Evolutionary conservation across 1,140 invertebrate genomes (phyloP).

Genomic region (Drosophila tsacasi): DNA sequence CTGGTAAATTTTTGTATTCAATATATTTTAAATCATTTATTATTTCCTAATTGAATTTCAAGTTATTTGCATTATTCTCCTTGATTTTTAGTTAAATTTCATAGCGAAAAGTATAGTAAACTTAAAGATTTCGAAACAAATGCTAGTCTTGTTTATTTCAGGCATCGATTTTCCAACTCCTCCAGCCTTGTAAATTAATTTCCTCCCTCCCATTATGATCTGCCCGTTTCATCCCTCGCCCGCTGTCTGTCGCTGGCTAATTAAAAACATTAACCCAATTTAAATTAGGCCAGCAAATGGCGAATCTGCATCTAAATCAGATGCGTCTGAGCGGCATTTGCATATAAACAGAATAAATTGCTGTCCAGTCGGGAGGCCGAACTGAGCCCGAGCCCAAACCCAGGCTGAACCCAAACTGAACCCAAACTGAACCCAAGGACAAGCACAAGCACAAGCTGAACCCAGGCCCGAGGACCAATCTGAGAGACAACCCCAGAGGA

Average conservation of each 20-base stretch:
- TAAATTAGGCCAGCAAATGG: slow-evolving; percentile 79
- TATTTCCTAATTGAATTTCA: neutral
- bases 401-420: no score
- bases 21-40: neutral
- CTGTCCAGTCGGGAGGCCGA: slow-evolving; percentile 32
- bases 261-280: slow-evolving; percentile 75
- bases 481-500: slow-evolving; percentile 30
- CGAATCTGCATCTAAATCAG: slow-evolving; percentile 43
- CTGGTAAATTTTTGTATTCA: no score
- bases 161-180: neutral
- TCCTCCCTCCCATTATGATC: neutral
- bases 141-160: no score
- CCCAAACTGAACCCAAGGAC: neutral
- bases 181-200: neutral
- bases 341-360: slow-evolving; percentile 81
- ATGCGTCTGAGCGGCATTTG: slow-evolving; percentile 51
- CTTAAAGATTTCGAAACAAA: neutral
- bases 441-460: neutral
- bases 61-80: no score
- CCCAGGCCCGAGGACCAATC: neutral
- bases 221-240: slow-evolving; percentile 2
- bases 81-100: neutral
- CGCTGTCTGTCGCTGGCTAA: slow-evolving; percentile 31
- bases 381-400: no score
- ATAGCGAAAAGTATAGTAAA: neutral